A percentile compares a stretch with the other conserved stretches of the same genome.
Evolutionary conservation across 2,113 vertebrate genomes (phyloP).

Genomic region (Ascaphus truei): DNA sequence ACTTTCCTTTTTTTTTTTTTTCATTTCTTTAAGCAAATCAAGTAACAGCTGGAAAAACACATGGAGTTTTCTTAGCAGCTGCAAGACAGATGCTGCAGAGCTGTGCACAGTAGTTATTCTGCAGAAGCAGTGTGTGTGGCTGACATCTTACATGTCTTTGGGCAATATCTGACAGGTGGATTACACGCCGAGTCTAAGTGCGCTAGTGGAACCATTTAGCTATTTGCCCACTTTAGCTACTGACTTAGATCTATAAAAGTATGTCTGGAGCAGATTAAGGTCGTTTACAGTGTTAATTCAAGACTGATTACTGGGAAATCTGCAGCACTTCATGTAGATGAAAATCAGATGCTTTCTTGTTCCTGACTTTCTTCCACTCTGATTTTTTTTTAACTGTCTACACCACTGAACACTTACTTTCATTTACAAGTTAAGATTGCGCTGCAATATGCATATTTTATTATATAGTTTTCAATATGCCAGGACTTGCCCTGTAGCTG

Average conservation of each 20-base stretch:
- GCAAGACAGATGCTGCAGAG: slow-evolving; percentile 71
- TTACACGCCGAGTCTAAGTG: slow-evolving; percentile 46
- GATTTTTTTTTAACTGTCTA: too few species aligned
- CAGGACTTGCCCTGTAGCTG: too few species aligned
- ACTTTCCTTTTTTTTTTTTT: slow-evolving; percentile 57
- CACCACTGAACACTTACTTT: too few species aligned
- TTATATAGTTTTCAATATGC: too few species aligned
- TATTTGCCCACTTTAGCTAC: slow-evolving; percentile 1
- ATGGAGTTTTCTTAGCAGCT: slow-evolving; percentile 73
- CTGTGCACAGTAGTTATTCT: slow-evolving; percentile 52
- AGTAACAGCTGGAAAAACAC: slow-evolving; percentile 72
- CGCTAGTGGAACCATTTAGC: slow-evolving; percentile 40
- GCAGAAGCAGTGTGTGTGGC: slow-evolving; percentile 55
- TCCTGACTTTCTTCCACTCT: too few species aligned
- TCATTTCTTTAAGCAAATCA: slow-evolving; percentile 58
- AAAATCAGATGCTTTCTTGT: too few species aligned
- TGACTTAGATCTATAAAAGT: slow-evolving; percentile 5
- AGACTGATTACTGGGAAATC: background rate
- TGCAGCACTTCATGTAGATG: background rate
- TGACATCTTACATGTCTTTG: slow-evolving; percentile 61
- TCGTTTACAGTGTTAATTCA: background rate
- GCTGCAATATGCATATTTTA: too few species aligned
- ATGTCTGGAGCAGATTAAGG: background rate
- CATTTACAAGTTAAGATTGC: too few species aligned
- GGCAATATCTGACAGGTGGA: slow-evolving; percentile 51